Evolutionary conservation across 2,888 invertebrate genomes (phyloP), one percentile per base, ranked within the genome.

Genomic region (Brenthis daphne): DNA sequence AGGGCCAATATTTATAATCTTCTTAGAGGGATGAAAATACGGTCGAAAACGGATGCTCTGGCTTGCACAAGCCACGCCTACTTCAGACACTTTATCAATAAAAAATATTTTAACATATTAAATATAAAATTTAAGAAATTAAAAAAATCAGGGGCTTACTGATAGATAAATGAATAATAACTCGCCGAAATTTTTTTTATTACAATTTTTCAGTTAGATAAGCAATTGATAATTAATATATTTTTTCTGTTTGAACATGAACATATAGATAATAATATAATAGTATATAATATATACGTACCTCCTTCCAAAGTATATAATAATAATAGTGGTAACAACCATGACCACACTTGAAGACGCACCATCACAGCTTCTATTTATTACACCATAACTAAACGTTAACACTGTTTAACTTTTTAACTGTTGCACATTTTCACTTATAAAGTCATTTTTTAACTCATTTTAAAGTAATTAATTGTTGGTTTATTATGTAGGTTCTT

Each of bases 351-450:
- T 78, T 77, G 77, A 75, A 74, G 78, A 74, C 75, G 81, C 85
- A 85, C 82, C 89, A 89, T 89, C 80, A 82, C 89, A 87, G 66
- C 69, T 77, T 74, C 75, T 76, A 37, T 16, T 63, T 75, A 76
- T 80, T 77, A 77, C 82, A 82, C 82, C 86, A 84, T 85, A 75
- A 85, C 83, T 82, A 64, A 33, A 53, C 37, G 20, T 4, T 3
- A 12, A n/a, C 51, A 56, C 33, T 70, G 5, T 12, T 16, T 47
- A 16, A 55, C 63, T 64, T 63, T 72, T 53, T 60, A 47, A 16
- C 37, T 51, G 57, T 56, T 50, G 12, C 16, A 50, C 50, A 57
- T 14, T 47, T 58, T 58, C 24, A 58, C 57, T 47, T 24, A 50
- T 24, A 29, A 60, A 60, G 29, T 50, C 11, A 29, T 58, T 50